Evolutionary conservation across 1,140 invertebrate species (phyloP).

Genomic region (Spodoptera frugiperda): DNA sequence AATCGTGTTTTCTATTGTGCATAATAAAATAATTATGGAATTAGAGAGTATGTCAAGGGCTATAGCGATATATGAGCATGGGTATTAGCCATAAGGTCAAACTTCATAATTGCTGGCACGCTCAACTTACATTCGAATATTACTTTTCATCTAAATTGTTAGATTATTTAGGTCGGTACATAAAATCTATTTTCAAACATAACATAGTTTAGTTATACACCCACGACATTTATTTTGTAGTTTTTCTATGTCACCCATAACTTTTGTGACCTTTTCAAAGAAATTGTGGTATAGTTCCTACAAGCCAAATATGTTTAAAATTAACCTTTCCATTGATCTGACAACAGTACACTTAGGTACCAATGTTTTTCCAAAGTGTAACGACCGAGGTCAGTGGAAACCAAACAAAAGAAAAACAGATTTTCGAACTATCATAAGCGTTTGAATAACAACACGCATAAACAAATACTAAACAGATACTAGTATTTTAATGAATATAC

Average conservation of each 20-base stretch:
- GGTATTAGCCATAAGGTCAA: conserved; percentile 28
- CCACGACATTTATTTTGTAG: no score
- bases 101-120: conserved; percentile 4
- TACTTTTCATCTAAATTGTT: no score
- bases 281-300: no score
- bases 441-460: conserved; percentile 8
- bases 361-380: neutral
- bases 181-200: no score
- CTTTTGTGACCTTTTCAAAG: no score
- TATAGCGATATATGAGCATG: conserved; percentile 21
- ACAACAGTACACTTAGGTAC: neutral
- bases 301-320: no score
- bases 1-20: conserved; percentile 26
- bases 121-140: no score
- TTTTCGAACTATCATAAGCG: conserved; percentile 6
- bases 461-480: conserved; percentile 15
- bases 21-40: conserved; percentile 23
- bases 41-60: conserved; percentile 41
- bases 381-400: neutral
- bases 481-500: conserved; percentile 33
- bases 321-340: no score
- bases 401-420: neutral
- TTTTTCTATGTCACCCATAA: no score
- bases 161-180: no score
- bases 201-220: no score